These are phyloP conservation scores for Drosophila parvula DNA, from an alignment of 1,140 invertebrate genomes.

Conservation along the genomic window DNA sequence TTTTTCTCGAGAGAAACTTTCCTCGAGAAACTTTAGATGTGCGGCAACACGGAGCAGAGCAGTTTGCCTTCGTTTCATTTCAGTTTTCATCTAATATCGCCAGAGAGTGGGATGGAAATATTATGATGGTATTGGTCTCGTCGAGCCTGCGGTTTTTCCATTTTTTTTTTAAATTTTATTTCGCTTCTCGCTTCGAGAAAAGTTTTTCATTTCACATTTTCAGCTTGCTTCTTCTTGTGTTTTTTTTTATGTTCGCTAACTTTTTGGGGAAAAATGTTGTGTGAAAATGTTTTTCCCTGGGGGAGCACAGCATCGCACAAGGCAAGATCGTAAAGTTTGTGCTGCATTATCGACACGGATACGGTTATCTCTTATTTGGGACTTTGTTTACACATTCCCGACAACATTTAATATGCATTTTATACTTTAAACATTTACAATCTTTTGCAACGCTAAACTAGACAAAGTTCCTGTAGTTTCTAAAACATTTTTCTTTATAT, in stretches of 20 bases:
- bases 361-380: neutral
- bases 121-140: constrained; percentile 55
- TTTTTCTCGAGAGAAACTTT: constrained; percentile 54
- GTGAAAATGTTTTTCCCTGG: constrained; percentile 44
- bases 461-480: too few relatives aligned
- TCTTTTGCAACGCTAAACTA: neutral
- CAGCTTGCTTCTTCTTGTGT: constrained; percentile 31
- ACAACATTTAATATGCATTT: constrained; percentile 3
- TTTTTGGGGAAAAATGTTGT: constrained; percentile 55
- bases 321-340: constrained; percentile 22
- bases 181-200: constrained; percentile 33
- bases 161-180: constrained; percentile 21
- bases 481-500: neutral
- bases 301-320: neutral
- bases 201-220: constrained; percentile 64
- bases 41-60: constrained; percentile 56
- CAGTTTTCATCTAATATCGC: constrained; percentile 74
- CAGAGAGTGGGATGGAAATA: constrained; percentile 77
- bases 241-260: constrained; percentile 66
- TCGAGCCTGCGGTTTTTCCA: constrained; percentile 70
- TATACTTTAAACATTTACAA: neutral
- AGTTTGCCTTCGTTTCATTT: constrained; percentile 39
- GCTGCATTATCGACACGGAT: constrained; percentile 5
- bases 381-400: constrained; percentile 27
- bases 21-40: constrained; percentile 77